These are phyloP conservation scores for Drosophila sucinea DNA, from an alignment of 1,140 invertebrate genomes.

Conservation along the genomic window DNA sequence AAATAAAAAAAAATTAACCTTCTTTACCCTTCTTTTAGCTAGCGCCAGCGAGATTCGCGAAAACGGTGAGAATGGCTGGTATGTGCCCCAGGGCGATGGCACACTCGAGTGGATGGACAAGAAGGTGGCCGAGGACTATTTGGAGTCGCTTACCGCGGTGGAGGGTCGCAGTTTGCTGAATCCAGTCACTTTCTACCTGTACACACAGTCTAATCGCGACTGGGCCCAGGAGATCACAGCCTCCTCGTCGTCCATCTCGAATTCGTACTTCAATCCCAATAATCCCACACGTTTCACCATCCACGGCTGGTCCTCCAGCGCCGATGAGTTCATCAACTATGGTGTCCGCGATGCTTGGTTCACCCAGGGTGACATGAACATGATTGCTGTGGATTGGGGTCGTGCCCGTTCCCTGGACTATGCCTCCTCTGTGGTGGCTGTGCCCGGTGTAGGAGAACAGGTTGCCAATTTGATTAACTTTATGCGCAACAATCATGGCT, in stretches of 20 bases:
- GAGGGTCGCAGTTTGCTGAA: conserved; percentile 49
- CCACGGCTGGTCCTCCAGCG: conserved; percentile 74
- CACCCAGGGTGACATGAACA: conserved; percentile 84
- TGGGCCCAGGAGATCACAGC: conserved; percentile 60
- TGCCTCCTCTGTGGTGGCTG: conserved; percentile 82
- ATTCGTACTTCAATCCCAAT: conserved; percentile 65
- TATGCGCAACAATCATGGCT: conserved; percentile 65
- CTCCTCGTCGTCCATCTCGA: conserved; percentile 41
- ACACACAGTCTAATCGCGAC: conserved; percentile 60
- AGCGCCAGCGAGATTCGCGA: conserved; percentile 52
- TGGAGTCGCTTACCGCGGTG: conserved; percentile 28
- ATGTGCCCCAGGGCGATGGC: conserved; percentile 67
- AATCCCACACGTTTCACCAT: conserved; percentile 77
- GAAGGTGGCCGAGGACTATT: conserved; percentile 58
- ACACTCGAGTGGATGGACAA: conserved; percentile 63
- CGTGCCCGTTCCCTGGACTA: conserved; percentile 83
- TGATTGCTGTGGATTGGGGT: conserved; percentile 86
- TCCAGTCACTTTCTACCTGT: conserved; percentile 76
- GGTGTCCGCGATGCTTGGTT: conserved; percentile 83
- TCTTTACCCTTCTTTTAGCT: conserved; percentile 26
- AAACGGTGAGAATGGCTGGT: conserved; percentile 73
- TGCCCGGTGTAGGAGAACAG: conserved; percentile 84
- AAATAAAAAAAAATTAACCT: neutral
- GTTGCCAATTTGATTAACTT: conserved; percentile 73
- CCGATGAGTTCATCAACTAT: conserved; percentile 64